Base-by-base conservation (phyloP, 2,888 invertebrate genomes). In the Tryphoninae sp. region DNA sequence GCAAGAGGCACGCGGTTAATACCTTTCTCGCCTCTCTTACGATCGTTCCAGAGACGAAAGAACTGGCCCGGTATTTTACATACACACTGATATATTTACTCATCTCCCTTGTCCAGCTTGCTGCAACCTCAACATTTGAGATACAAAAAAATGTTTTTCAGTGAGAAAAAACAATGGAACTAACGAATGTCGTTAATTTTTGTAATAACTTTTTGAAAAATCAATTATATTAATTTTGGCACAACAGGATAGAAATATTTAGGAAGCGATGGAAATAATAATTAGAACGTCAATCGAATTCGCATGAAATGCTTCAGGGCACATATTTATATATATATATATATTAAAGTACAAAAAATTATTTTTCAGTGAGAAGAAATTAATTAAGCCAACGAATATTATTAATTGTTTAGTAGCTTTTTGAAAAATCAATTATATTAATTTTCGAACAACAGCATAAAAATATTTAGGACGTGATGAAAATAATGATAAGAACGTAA, bases 1-100 rank as follows among this genome's bases (percentile, higher is more conserved):
- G 51, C 19, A 26, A 19, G 62, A 64, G 62, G 73, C 74, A 65
- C 64, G 64, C 64, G 64, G 55, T 64, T 26, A 58, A 74, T 68
- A 68, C 76, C 69, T 76, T 68, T 68, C 76, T 68, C 68, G 45
- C 59, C 76, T 68, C 61, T 76, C 68, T 49, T 45, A 19, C 59
- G 51, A 68, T 59, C 49, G 69, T 51, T 42, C 26, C n/a, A 11
- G 53, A 55, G 76, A 76, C 68, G 33, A 59, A 68, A 76, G 23
- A 69, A 76, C 58, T 62, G 76, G 67, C 59, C 23, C 42, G 16
- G 68, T 40, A 19, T 71, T 13, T 26, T 4, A 53, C 13, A 45
- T 13, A 45, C 13, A 45, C 45, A 11, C 45, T 13, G 13, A 45
- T 45, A 13, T 13, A 45, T 45, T 13, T 13, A 45, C 13, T 13